Conservation (phyloP, 2,113 vertebrate species). For the Erythrolamprus reginae region DNA sequence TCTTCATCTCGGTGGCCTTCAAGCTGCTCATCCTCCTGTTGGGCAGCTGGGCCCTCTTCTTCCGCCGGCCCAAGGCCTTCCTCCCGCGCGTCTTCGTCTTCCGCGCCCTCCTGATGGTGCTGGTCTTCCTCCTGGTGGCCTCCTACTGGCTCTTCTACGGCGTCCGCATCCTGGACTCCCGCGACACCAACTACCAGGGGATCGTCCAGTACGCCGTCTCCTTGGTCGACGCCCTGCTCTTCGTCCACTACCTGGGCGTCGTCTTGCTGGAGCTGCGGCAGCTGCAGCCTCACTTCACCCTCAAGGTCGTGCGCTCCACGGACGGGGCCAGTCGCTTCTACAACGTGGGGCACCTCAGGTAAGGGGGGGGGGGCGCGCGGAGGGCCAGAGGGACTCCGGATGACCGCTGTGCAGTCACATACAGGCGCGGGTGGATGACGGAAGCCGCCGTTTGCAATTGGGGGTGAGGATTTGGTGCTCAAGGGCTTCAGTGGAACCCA, state of each 20-base stretch:
- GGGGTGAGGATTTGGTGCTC: not conserved
- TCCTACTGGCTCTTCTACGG: conserved; percentile 94
- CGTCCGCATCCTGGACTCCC: conserved; percentile 80
- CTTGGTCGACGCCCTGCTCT: conserved; percentile 86
- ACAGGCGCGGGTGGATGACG: not conserved
- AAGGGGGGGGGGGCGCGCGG: not conserved
- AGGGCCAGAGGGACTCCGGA: accelerated
- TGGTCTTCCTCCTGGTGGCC: conserved; percentile 85
- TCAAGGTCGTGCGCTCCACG: conserved; percentile 86
- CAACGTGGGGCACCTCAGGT: conserved; percentile 91
- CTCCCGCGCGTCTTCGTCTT: conserved; percentile 85
- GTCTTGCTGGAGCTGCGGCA: conserved; percentile 87
- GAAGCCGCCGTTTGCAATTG: not conserved
- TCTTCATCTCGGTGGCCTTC: conserved; percentile 91
- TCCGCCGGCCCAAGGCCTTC: conserved; percentile 81
- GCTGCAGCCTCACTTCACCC: conserved; percentile 88
- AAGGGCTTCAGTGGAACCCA: not conserved
- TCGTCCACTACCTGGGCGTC: conserved; percentile 89
- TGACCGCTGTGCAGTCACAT: accelerated
- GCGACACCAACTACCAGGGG: conserved; percentile 80
- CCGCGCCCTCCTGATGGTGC: conserved; percentile 85
- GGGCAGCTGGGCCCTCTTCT: conserved; percentile 90
- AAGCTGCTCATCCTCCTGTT: conserved; percentile 89
- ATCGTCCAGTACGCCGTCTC: conserved; percentile 90
- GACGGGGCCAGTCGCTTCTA: conserved; percentile 89